Evolutionary conservation across 2,888 invertebrate genomes (phyloP), one percentile per base, ranked within the genome.

Genomic region (Tetragonisca angustula): DNA sequence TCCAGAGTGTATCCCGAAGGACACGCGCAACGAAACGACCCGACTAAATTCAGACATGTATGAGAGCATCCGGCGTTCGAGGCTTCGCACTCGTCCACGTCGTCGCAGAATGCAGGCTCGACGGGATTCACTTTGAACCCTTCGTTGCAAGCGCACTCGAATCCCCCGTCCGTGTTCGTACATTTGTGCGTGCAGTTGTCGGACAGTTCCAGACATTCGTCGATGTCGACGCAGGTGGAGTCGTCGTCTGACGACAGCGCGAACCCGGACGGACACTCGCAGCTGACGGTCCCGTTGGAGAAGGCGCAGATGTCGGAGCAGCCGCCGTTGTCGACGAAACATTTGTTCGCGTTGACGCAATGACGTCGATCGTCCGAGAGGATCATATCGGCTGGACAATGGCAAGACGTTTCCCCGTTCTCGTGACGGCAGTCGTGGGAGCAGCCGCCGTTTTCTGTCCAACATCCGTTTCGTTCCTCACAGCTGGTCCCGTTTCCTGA

Each of bases 51-150:
- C 82, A 91, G 84, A 88, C 95, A 95, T 62, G 92, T 92, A 84
- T 96, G 95, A 9, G 95, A 95, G 87, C 96, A 96, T 15, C 95
- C 95, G 0, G 95, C 95, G 62, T 95, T 95, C 70, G 95, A 94
- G 1, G 91, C 83, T 2, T 93, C 94, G 83, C 96, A 96, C 71
- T 95, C 94, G 90, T 95, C 94, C 76, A 94, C 90, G 82, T 94
- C 93, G 49, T 93, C 92, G 85, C 96, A 96, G 2, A 91, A 89
- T 1, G 93, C 93, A 70, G 92, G 88, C 43, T 95, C 94, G 61
- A 95, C 94, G 0, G 93, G 86, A 56, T 94, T 93, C 82, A 94
- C 88, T 6, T 87, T 89, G 86, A 94, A 92, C 0, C 94, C 96
- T 2, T 92, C 90, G 65, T 95, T 95, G 87, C 96, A 96, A 11